Base-by-base conservation (phyloP, 1,140 invertebrate species). In the Atopsyche davidsoni region DNA sequence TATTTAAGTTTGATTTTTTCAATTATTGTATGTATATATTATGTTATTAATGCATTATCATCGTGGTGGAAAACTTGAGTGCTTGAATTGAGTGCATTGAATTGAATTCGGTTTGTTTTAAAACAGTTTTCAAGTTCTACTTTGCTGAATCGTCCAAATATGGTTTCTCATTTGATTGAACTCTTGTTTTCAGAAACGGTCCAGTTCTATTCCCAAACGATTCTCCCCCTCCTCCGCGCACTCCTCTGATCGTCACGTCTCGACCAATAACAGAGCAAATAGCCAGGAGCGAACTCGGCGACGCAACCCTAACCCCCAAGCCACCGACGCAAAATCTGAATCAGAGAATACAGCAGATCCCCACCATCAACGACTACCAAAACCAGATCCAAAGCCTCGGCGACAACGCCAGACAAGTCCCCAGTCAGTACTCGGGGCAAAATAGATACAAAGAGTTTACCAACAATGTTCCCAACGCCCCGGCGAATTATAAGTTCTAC, bases 121-220 rank as follows among this genome's bases (percentile, higher is more conserved):
- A n/a, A n/a, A n/a, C n/a, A n/a, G n/a, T n/a, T n/a, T n/a, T n/a
- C n/a, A n/a, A n/a, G n/a, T n/a, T n/a, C n/a, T n/a, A n/a, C n/a
- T n/a, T n/a, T n/a, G n/a, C n/a, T n/a, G n/a, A n/a, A n/a, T n/a
- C n/a, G n/a, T n/a, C n/a, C n/a, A n/a, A n/a, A n/a, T n/a, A n/a
- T n/a, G n/a, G n/a, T n/a, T n/a, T n/a, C n/a, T n/a, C n/a, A n/a
- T n/a, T n/a, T n/a, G n/a, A n/a, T n/a, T n/a, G n/a, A n/a, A n/a
- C n/a, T n/a, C n/a, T n/a, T n/a, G n/a, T n/a, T n/a, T 58, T 24
- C 62, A 73, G 70, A 50, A 60, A 70, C 61, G 69, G 71, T 2
- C 71, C 71, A 49, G 66, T 73, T 0, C 44, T 73, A 0, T 73
- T 73, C 48, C 71, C 71, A 0, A 68, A 64, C 40, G 60, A 69